A percentile compares a stretch with the other conserved stretches of the same genome.
Conservation (phyloP, 2,797 vertebrate species). For the Bradypodion pumilum region DNA sequence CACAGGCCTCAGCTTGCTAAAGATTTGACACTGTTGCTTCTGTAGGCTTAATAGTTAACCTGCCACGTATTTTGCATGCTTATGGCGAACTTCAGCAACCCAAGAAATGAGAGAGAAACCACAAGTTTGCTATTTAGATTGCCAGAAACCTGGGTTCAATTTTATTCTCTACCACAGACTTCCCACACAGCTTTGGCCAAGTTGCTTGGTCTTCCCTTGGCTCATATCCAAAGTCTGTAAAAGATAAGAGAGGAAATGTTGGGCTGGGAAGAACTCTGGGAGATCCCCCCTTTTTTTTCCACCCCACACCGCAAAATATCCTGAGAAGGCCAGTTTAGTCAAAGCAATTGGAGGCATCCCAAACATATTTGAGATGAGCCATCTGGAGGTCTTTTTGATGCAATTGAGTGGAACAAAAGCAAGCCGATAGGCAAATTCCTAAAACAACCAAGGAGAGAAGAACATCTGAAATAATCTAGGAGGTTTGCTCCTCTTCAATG, state of each 20-base stretch:
- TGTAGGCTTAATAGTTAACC: conserved; percentile 4
- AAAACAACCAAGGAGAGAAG: not conserved
- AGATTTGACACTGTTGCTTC: not conserved
- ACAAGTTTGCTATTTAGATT: conserved; percentile 26
- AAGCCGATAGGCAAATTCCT: conserved; percentile 20
- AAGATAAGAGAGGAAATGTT: conserved; percentile 32
- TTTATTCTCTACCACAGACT: conserved; percentile 28
- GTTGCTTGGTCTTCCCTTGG: conserved; percentile 31
- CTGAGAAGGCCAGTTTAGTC: conserved; percentile 28
- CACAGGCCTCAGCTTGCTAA: not conserved
- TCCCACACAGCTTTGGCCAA: conserved; percentile 35
- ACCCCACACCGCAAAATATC: conserved; percentile 10
- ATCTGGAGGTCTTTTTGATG: conserved; percentile 34
- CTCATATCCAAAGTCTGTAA: conserved; percentile 12
- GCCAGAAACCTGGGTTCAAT: conserved; percentile 39
- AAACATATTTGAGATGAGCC: conserved; percentile 29
- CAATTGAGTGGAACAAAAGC: conserved; percentile 29
- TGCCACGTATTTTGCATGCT: conserved; percentile 13
- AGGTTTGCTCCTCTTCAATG: not conserved
- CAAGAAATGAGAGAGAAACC: conserved; percentile 17
- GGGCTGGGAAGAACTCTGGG: conserved; percentile 16
- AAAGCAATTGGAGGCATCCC: conserved; percentile 22
- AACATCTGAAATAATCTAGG: conserved; percentile 1
- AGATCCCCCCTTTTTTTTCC: not conserved
- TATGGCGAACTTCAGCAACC: conserved; percentile 22